Evolutionary conservation across 2,113 vertebrate species (phyloP).

Genomic region (Mixornis gularis): DNA sequence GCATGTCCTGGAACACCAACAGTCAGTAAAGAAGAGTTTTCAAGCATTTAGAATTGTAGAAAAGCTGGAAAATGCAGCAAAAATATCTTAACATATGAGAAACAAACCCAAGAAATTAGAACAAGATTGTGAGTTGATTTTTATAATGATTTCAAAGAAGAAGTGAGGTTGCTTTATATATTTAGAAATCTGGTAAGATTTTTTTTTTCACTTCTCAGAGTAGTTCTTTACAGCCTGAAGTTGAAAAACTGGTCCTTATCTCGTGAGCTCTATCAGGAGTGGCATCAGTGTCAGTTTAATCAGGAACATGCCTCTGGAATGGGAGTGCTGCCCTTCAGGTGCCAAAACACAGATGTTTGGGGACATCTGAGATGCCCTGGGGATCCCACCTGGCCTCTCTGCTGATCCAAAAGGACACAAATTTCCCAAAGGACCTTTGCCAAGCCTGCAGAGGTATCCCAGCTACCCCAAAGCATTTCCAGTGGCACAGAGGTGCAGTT

Average conservation of each 20-base stretch:
- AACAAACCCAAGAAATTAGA: neutral
- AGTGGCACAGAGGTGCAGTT: neutral
- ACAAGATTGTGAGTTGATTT: accelerated
- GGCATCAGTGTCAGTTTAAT: neutral
- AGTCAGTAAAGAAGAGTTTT: neutral
- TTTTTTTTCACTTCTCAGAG: neutral
- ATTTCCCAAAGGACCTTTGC: neutral
- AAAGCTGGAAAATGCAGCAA: neutral
- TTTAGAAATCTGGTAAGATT: neutral
- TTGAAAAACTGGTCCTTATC: neutral
- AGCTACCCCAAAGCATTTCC: neutral
- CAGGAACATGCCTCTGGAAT: neutral
- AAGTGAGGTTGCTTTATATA: neutral
- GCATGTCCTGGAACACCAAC: neutral
- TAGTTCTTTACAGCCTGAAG: neutral
- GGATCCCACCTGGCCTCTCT: neutral
- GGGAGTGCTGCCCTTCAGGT: neutral
- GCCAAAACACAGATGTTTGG: neutral
- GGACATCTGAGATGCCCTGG: neutral
- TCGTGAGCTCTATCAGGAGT: neutral
- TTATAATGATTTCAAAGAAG: neutral
- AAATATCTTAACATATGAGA: neutral
- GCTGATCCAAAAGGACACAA: neutral
- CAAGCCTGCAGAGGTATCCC: neutral
- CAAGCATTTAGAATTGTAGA: neutral